phyloP scores from a whole-genome alignment of 2,797 vertebrate species.

The Molossus molossus region DNA sequence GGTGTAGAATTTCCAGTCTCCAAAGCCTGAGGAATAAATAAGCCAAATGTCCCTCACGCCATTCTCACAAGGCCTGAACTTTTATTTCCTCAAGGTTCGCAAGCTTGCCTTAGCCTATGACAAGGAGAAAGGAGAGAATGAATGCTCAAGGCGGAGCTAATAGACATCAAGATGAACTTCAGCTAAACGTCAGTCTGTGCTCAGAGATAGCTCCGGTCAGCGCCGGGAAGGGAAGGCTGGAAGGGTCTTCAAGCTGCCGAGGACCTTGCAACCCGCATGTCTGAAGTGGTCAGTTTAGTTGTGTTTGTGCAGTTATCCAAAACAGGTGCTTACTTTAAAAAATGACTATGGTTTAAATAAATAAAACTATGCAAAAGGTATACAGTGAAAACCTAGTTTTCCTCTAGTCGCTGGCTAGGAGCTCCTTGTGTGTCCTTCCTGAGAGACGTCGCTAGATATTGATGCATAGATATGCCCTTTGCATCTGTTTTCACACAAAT shows the following conservation, averaged over 20 bases:
- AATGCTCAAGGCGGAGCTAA: not conserved
- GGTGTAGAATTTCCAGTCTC: not conserved
- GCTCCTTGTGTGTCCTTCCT: not conserved
- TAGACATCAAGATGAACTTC: not conserved
- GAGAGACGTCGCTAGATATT: not conserved
- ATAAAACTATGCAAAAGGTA: not conserved
- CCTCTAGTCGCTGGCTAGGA: not conserved
- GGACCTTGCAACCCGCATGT: not conserved
- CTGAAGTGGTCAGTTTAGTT: not conserved
- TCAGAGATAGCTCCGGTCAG: not conserved
- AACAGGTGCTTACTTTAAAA: not conserved
- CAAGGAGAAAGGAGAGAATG: not conserved
- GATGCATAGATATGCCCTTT: not conserved
- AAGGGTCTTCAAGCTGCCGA: not conserved
- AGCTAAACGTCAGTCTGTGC: not conserved
- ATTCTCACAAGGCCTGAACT: not conserved
- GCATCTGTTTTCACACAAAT: not conserved
- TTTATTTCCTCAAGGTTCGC: conserved; percentile 8
- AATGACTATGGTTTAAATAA: not conserved
- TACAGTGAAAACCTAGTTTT: not conserved
- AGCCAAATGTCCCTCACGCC: not conserved
- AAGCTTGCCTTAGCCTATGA: not conserved
- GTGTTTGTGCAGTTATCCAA: not conserved
- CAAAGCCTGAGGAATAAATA: not conserved
- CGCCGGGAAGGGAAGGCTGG: not conserved